Percentiles rank a stretch among this genome's conserved stretches.
Evolutionary conservation across 1,140 invertebrate species (phyloP).

Genomic region (Papilio polyxenes): DNA sequence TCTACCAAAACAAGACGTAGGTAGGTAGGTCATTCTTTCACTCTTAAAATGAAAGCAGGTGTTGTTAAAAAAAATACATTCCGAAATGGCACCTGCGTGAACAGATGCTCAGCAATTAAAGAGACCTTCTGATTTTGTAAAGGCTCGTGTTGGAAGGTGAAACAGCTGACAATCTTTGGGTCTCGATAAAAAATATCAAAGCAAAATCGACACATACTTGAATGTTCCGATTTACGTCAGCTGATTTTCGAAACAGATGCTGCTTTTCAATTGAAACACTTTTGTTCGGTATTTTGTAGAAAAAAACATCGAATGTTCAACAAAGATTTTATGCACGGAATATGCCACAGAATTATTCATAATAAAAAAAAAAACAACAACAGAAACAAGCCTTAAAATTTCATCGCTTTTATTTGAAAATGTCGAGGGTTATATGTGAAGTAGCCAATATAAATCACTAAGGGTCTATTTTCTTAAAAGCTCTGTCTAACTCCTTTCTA

Average conservation of each 20-base stretch:
- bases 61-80: constrained; percentile 50
- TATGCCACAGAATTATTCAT: no score
- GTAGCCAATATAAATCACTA: no score
- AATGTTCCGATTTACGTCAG: constrained; percentile 52
- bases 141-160: constrained; percentile 51
- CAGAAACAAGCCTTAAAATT: no score
- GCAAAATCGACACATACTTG: constrained; percentile 48
- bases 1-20: neutral
- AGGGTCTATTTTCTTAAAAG: neutral
- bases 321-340: neutral
- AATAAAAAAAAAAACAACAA: no score
- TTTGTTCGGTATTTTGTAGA: neutral
- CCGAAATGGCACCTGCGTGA: constrained; percentile 62
- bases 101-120: constrained; percentile 64
- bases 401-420: no score
- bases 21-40: constrained; percentile 7
- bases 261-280: neutral
- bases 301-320: constrained; percentile 31
- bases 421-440: no score
- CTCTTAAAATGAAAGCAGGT: constrained; percentile 21
- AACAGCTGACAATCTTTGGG: constrained; percentile 61
- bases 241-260: constrained; percentile 53
- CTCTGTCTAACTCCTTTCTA: no score
- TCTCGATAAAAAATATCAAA: constrained; percentile 61
- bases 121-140: constrained; percentile 60